Percentiles rank a stretch among this genome's conserved stretches.
Evolutionary conservation across 2,113 vertebrate species (phyloP).

Genomic region (Tinamus guttatus): DNA sequence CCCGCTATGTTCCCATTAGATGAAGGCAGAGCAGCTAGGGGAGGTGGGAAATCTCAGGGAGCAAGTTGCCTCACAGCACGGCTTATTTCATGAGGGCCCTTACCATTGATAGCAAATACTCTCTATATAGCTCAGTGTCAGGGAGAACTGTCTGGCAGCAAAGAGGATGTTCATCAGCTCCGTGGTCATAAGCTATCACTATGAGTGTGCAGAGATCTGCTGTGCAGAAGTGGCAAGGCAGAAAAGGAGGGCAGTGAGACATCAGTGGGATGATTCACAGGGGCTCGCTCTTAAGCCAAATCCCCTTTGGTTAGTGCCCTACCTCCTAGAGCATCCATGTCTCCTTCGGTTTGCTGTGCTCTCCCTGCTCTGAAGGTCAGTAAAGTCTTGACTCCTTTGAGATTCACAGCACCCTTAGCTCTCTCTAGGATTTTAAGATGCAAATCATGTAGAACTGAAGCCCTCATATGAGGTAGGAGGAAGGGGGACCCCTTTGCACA

Average conservation of each 20-base stretch:
- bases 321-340: fast-evolving
- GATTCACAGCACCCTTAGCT: background rate
- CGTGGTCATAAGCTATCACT: background rate
- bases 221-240: background rate
- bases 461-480: background rate
- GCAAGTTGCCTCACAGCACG: background rate
- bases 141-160: background rate
- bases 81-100: background rate
- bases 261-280: background rate
- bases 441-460: background rate
- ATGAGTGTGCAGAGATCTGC: fast-evolving
- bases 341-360: background rate
- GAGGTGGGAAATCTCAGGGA: background rate
- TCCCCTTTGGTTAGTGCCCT: background rate
- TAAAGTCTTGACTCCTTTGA: background rate
- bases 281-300: background rate
- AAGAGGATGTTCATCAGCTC: background rate
- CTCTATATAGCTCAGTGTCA: background rate
- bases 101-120: background rate
- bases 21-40: background rate
- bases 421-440: background rate
- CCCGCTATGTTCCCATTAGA: background rate
- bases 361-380: background rate
- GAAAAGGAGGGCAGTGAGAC: background rate
- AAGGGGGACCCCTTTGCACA: background rate